These are phyloP conservation scores for Phalera bucephala DNA, from an alignment of 2,888 invertebrate species.

Conservation along the genomic window DNA sequence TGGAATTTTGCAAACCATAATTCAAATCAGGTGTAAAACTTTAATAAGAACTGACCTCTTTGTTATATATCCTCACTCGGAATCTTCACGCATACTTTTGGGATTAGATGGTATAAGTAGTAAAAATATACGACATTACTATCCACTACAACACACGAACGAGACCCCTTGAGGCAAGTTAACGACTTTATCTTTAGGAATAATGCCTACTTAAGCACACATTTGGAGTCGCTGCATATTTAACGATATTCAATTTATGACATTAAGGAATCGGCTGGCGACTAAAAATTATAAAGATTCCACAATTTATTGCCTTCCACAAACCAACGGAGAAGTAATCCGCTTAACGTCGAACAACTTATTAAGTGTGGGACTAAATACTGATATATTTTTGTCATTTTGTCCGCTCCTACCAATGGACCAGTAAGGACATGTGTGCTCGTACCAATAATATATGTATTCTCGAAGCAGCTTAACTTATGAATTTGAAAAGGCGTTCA, in stretches of 20 bases:
- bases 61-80: constrained; percentile 27
- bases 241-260: constrained; percentile 81
- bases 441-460: constrained; percentile 18
- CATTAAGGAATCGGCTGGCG: constrained; percentile 63
- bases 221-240: constrained; percentile 53
- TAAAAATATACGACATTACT: constrained; percentile 64
- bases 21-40: no score
- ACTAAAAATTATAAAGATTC: constrained; percentile 81
- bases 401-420: constrained; percentile 40
- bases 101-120: constrained; percentile 59
- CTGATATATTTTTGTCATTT: constrained; percentile 76
- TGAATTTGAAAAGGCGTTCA: constrained; percentile 3
- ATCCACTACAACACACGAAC: constrained; percentile 41
- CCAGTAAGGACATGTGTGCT: constrained; percentile 33
- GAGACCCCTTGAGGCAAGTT: constrained; percentile 44
- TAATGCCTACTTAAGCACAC: constrained; percentile 68
- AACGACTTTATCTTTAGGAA: constrained; percentile 70
- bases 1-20: no score
- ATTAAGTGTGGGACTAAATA: constrained; percentile 78
- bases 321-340: constrained; percentile 56
- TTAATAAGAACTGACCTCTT: constrained; percentile 23
- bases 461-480: constrained; percentile 12
- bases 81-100: constrained; percentile 41
- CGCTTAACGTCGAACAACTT: constrained; percentile 76
- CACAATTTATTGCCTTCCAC: constrained; percentile 70